Evolutionary conservation across 2,113 vertebrate genomes (phyloP), one percentile per base, ranked within the genome.

Genomic region (Heterochromis multidens): DNA sequence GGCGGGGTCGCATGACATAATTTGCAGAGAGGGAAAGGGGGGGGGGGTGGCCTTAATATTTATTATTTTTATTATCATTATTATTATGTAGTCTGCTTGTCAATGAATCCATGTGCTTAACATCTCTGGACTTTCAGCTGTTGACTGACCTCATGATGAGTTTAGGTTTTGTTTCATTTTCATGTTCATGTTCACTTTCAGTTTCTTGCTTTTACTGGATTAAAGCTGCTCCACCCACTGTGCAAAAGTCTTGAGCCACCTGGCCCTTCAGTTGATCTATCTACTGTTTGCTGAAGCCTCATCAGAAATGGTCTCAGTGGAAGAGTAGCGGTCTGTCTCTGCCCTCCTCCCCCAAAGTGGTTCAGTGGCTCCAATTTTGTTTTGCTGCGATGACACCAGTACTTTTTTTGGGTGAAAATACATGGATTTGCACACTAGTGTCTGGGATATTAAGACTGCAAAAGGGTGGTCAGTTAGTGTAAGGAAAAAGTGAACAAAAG

Each of bases 151-250:
- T 25, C 3, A 72, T 29, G 5, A 21, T 10, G 29, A 72, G 0
- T 0, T 72, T 29, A 31, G 17, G 17, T 14, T 12, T 74, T 3
- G 43, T 74, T 74, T 74, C 67, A 74, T 70, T 70, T 70, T 70
- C 65, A 46, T 0, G 25, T 29, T 7, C 12, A 67, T 49, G 17
- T 21, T 52, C 25, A n/a, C 5, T 74, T 52, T 74, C 43, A 7
- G 17, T 70, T 70, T 70, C 23, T 70, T 27, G 23, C 40, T 70
- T 40, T 11, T 70, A 40, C 8, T 52, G 67, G 43, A 72, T 21
- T 72, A 29, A 72, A 29, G 11, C 67, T 74, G 67, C 43, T 31
- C 67, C 43, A 74, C 43, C 67, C 37, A 46, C 8, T 49, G 23
- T 72, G 43, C 25, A 29, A 12, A 52, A 1, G 40, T 49, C 40